Evolutionary conservation across 2,113 vertebrate species (phyloP).

Genomic region (Pelmatolapia mariae): DNA sequence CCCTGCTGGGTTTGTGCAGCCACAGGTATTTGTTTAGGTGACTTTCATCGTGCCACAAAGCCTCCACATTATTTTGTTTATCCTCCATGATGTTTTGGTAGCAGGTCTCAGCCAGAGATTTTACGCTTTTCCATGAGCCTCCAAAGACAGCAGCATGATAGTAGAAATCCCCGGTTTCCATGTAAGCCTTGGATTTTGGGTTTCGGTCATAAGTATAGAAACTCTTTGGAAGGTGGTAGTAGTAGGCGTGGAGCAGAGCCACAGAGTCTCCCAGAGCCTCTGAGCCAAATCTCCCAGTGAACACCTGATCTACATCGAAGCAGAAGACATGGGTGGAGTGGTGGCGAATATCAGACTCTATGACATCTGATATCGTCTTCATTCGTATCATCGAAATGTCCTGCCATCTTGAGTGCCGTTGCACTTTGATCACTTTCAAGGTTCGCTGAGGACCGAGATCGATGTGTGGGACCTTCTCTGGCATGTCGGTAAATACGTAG

Average conservation of each 20-base stretch:
- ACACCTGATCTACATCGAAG: conserved; percentile 75
- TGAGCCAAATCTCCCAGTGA: conserved; percentile 64
- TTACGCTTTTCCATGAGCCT: conserved; percentile 62
- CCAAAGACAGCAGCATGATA: conserved; percentile 79
- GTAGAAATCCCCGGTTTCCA: conserved; percentile 69
- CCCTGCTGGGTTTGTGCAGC: conserved; percentile 69
- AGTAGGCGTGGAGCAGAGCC: conserved; percentile 73
- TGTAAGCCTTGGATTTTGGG: conserved; percentile 59
- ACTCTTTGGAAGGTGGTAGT: conserved; percentile 48
- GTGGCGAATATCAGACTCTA: conserved; percentile 52
- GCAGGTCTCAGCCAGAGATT: conserved; percentile 57
- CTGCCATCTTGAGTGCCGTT: conserved; percentile 67
- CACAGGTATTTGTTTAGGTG: conserved; percentile 78
- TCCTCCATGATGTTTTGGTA: conserved; percentile 58
- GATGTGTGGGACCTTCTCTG: conserved; percentile 47
- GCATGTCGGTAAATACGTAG: conserved; percentile 73
- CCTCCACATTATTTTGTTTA: conserved; percentile 67
- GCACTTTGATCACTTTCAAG: conserved; percentile 49
- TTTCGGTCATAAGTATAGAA: conserved; percentile 67
- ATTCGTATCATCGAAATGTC: conserved; percentile 78
- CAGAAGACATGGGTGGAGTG: conserved; percentile 66
- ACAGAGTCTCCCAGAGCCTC: conserved; percentile 73
- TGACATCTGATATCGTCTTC: conserved; percentile 54
- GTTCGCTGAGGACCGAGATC: conserved; percentile 25
- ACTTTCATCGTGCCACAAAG: conserved; percentile 79